Evolutionary conservation across 2,888 invertebrate species (phyloP), one percentile per base, ranked within the genome.

Genomic region (Elegia similella): DNA sequence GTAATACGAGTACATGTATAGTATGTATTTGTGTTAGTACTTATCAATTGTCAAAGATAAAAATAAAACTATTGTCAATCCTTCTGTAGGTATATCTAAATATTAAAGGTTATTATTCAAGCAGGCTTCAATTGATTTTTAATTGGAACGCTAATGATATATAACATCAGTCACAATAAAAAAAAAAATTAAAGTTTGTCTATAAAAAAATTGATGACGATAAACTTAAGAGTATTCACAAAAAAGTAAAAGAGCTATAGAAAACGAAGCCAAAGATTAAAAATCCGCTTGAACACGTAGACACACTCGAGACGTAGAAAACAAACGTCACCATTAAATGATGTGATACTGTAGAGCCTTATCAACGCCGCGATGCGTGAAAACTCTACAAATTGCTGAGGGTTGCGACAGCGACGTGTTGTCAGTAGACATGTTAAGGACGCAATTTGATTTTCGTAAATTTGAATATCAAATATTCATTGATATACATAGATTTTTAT

Each of bases 291-390:
- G 12, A 23, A 46, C 46, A 46, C 46, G 46, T 46, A 23, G 46
- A 23, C 17, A 7, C 23, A 46, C 46, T 46, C 12, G 43, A 23
- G 23, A 46, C 23, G 2, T 46, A 3, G 10, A 23, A 23, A 29
- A 46, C 46, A 23, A 46, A 23, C 23, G 23, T 46, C 46, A 46
- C 23, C 46, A 46, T 46, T 23, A 46, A 46, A 46, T 44, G 17
- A 44, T 46, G 46, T 42, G 42, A 52, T 42, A n/a, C 42, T 52
- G 52, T 42, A 52, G 52, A 23, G 38, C 38, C 42, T 17, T 52
- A 23, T 52, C 52, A 42, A 52, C 23, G 17, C 13, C n/a, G 6
- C 38, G 52, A 52, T 47, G 47, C 42, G 52, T 23, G 42, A 34
- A 38, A 38, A 34, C 17, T 32, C 52, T 52, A 16, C 34, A 52